Percentiles rank a stretch among this genome's conserved stretches.
Evolutionary conservation across 2,797 vertebrate genomes (phyloP).

Genomic region (Clarias platycephalus): DNA sequence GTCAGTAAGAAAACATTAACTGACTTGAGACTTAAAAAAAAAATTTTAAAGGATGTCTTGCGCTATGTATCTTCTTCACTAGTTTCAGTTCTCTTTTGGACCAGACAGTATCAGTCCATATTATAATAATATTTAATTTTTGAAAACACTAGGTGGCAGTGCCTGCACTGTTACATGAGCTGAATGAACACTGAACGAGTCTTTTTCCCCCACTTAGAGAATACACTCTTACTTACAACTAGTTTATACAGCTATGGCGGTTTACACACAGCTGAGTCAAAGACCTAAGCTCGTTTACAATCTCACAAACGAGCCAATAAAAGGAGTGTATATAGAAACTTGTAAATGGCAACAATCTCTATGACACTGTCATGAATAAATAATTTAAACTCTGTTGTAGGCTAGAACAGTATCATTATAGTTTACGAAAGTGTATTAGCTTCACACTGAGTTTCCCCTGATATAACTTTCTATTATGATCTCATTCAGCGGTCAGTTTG

Average conservation of each 20-base stretch:
- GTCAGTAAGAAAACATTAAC: neutral
- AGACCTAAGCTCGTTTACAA: constrained; percentile 12
- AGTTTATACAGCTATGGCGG: constrained; percentile 2
- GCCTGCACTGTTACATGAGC: constrained; percentile 76
- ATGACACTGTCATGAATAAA: neutral
- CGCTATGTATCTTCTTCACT: neutral
- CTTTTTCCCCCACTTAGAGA: neutral
- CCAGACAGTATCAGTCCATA: constrained; percentile 1
- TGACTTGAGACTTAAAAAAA: neutral
- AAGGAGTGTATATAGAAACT: neutral
- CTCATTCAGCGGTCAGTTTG: constrained; percentile 44
- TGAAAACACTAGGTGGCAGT: constrained; percentile 75
- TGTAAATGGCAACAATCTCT: neutral
- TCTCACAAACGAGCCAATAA: neutral
- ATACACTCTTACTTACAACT: constrained; percentile 8
- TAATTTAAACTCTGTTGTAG: neutral
- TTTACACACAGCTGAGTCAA: constrained; percentile 40
- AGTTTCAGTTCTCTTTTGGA: neutral
- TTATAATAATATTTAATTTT: constrained; percentile 57
- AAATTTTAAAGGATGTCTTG: neutral
- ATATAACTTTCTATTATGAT: neutral
- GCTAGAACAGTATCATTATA: neutral
- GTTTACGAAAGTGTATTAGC: neutral
- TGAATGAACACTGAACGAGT: constrained; percentile 17
- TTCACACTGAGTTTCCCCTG: neutral